Evolutionary conservation across 2,888 invertebrate genomes (phyloP).

Genomic region (Trichopoda pennipes): DNA sequence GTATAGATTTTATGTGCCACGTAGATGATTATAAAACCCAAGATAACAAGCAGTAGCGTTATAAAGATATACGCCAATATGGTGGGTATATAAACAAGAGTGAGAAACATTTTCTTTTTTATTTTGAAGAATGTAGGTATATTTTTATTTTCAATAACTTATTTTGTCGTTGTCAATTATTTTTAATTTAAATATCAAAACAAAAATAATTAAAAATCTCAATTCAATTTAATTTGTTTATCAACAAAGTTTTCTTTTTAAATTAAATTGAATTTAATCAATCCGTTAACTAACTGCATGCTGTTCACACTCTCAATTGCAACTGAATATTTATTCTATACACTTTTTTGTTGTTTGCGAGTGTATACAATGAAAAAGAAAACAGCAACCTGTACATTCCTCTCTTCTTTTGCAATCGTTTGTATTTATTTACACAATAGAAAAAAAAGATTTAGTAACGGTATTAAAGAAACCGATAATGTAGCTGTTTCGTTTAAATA

Average conservation of each 20-base stretch:
- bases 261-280: conserved; percentile 8
- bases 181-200: conserved; percentile 67
- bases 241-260: conserved; percentile 4
- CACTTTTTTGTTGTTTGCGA: neutral
- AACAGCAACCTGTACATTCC: no score
- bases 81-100: conserved; percentile 78
- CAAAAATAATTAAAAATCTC: conserved; percentile 12
- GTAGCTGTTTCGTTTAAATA: neutral
- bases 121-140: neutral
- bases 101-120: conserved; percentile 74
- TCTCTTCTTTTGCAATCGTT: neutral
- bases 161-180: conserved; percentile 40
- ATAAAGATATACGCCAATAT: conserved; percentile 79
- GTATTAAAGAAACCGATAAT: no score
- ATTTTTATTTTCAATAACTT: neutral
- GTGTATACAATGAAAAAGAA: no score
- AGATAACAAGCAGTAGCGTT: conserved; percentile 76
- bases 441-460: no score
- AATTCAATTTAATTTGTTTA: conserved; percentile 39
- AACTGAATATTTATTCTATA: conserved; percentile 35
- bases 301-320: conserved; percentile 26
- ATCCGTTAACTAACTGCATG: conserved; percentile 22
- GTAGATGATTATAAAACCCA: conserved; percentile 79
- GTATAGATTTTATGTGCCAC: conserved; percentile 79
- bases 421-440: no score